Percentiles rank a stretch among this genome's conserved stretches.
Evolutionary conservation across 2,797 vertebrate genomes (phyloP).

Genomic region (Telmatherina bonti): DNA sequence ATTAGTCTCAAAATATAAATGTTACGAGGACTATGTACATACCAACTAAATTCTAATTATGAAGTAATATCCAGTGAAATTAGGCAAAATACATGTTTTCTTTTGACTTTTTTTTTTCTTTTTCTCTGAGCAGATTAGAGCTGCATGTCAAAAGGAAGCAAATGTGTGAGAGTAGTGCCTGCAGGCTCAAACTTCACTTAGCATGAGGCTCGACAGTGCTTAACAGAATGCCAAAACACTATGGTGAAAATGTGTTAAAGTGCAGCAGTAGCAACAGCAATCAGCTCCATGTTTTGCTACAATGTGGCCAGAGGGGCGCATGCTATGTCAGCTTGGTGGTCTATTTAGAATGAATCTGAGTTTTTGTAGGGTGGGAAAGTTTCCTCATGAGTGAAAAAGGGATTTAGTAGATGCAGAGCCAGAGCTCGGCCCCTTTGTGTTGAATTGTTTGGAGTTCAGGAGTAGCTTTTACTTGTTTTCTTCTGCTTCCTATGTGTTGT

Average conservation of each 20-base stretch:
- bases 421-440: conserved; percentile 42
- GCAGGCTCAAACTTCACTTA: conserved; percentile 53
- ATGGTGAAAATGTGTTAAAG: conserved; percentile 55
- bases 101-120: conserved; percentile 19
- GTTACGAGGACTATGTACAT: not conserved
- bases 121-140: conserved; percentile 21
- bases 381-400: conserved; percentile 30
- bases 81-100: conserved; percentile 1
- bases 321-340: conserved; percentile 49
- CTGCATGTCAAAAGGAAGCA: conserved; percentile 39
- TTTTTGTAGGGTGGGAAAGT: conserved; percentile 61
- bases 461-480: conserved; percentile 13
- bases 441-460: conserved; percentile 39
- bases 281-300: conserved; percentile 18
- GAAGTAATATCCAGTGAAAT: not conserved
- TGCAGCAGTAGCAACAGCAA: conserved; percentile 28
- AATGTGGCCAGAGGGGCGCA: conserved; percentile 39
- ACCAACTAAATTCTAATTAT: not conserved
- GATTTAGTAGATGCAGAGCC: conserved; percentile 51
- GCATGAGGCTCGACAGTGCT: conserved; percentile 41
- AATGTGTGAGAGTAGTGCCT: conserved; percentile 40
- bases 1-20: conserved; percentile 6
- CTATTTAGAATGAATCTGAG: conserved; percentile 38
- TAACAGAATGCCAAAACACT: conserved; percentile 62
- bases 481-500: conserved; percentile 1